phyloP scores from a whole-genome alignment of 1,140 invertebrate genomes.

The Hyles vespertilio region DNA sequence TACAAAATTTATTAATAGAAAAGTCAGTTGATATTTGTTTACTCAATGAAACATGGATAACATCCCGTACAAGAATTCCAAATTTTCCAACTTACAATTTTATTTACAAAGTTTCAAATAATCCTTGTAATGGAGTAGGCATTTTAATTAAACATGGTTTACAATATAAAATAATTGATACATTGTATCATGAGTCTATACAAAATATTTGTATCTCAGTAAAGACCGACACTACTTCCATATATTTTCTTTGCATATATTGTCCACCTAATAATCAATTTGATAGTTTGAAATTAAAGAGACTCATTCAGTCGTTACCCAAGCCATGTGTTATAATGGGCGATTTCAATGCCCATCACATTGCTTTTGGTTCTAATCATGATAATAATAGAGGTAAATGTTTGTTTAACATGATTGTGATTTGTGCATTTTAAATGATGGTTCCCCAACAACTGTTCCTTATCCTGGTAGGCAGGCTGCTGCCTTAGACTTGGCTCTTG shows the following conservation, averaged over 20 bases:
- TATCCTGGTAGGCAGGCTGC: constrained; percentile 12
- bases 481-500: constrained; percentile 14
- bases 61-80: constrained; percentile 1
- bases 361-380: constrained; percentile 7
- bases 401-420: constrained; percentile 12
- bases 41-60: constrained; percentile 6
- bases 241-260: constrained; percentile 12
- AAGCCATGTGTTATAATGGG: constrained; percentile 8
- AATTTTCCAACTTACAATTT: constrained; percentile 15
- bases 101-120: constrained; percentile 9
- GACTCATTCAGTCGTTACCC: constrained; percentile 5
- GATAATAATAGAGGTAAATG: constrained; percentile 10
- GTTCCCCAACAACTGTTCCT: constrained; percentile 12
- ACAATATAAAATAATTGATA: constrained; percentile 11
- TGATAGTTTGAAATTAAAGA: constrained; percentile 10
- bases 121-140: constrained; percentile 8
- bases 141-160: constrained; percentile 14
- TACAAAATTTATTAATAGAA: constrained; percentile 8
- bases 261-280: constrained; percentile 12
- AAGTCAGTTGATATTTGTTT: constrained; percentile 10
- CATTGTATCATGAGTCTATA: constrained; percentile 14
- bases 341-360: constrained; percentile 4
- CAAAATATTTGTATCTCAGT: constrained; percentile 14
- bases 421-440: constrained; percentile 17
- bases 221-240: constrained; percentile 4